phyloP scores from a whole-genome alignment of 2,113 vertebrate genomes.

The Electrona antarctica region DNA sequence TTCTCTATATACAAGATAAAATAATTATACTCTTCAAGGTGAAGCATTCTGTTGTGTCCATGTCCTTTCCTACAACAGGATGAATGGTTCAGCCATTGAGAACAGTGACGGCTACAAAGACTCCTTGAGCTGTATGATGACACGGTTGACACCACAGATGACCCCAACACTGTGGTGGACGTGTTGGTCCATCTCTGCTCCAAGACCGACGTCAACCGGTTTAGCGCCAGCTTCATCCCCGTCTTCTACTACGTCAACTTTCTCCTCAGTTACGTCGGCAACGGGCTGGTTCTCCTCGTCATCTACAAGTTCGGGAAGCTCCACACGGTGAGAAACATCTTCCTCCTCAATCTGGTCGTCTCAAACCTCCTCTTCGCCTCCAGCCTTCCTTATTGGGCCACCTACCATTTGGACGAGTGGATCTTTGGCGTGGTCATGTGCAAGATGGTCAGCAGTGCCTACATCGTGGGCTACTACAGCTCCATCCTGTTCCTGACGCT shows the following conservation, averaged over 20 bases:
- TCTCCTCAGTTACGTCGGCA: conserved; percentile 76
- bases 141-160: fast-evolving
- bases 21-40: too few relatives aligned
- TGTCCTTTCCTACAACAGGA: conserved; percentile 31
- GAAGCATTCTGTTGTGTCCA: too few relatives aligned
- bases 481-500: conserved; percentile 82
- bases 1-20: too few relatives aligned
- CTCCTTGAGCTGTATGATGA: background rate
- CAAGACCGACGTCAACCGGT: conserved; percentile 48
- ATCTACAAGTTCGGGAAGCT: conserved; percentile 79
- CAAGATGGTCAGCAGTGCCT: conserved; percentile 76
- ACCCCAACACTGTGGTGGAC: conserved; percentile 39
- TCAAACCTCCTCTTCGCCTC: conserved; percentile 79
- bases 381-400: conserved; percentile 79
- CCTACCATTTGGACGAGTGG: conserved; percentile 73
- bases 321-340: conserved; percentile 77
- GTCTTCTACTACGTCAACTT: conserved; percentile 75
- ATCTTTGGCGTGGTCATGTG: conserved; percentile 75
- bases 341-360: conserved; percentile 80
- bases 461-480: conserved; percentile 80
- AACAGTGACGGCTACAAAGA: fast-evolving
- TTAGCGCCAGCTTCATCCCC: conserved; percentile 68
- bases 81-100: conserved; percentile 28
- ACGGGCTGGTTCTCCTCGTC: conserved; percentile 76
- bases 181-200: conserved; percentile 26